These are phyloP conservation scores for Aurelia sp. DNA, from an alignment of 30 jellyfish, hydroid and myxozoan species.

Conservation along the genomic window DNA sequence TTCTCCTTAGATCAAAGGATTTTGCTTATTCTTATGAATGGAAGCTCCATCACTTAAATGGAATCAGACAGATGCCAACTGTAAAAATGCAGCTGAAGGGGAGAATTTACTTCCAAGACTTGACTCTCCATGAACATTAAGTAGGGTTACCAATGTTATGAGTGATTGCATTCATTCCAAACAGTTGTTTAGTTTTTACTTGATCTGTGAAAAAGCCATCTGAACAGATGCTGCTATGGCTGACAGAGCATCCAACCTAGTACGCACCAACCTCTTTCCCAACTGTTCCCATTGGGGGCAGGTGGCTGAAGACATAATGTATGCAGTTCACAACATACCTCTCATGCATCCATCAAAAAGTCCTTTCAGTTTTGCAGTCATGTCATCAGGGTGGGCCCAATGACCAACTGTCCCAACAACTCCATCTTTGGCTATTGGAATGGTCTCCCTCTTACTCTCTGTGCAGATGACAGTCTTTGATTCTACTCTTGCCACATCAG, in stretches of 20 bases:
- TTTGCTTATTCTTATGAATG: no score
- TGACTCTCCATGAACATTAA: no score
- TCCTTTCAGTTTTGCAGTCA: conserved; percentile 68
- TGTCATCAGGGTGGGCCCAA: conserved; percentile 92
- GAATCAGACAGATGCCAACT: no score
- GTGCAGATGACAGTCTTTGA: conserved; percentile 94
- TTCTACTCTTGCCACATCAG: conserved; percentile 99
- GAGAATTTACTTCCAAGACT: no score
- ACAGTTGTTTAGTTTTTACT: no score
- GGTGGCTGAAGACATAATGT: background rate
- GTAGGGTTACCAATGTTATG: no score
- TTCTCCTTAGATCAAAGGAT: no score
- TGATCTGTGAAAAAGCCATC: no score
- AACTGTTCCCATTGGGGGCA: background rate
- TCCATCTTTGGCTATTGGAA: conserved; percentile 92
- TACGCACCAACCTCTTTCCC: background rate
- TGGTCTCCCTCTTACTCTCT: conserved; percentile 77
- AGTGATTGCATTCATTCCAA: no score
- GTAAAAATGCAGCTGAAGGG: no score
- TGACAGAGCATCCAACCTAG: background rate
- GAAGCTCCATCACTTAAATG: no score
- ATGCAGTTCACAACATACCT: conserved; percentile 49
- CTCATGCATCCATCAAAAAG: conserved; percentile 96
- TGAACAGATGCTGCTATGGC: background rate
- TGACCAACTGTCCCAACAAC: conserved; percentile 91